Evolutionary conservation across 2,888 invertebrate species (phyloP), one percentile per base, ranked within the genome.

Genomic region (Diarsia brunnea): DNA sequence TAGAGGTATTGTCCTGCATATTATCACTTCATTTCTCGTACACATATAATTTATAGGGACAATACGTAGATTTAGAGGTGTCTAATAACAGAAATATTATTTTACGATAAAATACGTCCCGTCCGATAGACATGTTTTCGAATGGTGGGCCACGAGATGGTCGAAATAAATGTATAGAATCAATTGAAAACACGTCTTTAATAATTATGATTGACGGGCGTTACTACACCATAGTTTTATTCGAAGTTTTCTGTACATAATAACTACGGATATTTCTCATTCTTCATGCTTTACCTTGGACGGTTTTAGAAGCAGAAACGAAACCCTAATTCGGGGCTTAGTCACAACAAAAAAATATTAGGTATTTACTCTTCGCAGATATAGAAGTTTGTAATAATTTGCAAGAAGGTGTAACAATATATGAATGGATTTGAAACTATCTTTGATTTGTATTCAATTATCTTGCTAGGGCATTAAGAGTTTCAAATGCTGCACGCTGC

Each of bases 11-110:
- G 93, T 93, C 91, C 86, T 87, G 91, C 92, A 92, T 92, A 94
- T 95, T 95, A 95, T 95, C 95, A 95, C 94, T 94, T 93, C 80
- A 87, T 85, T 87, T 84, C 86, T 90, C 91, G 87, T 91, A 93
- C 92, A 93, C 91, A 88, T 84, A 88, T 94, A 90, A 94, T 94
- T 95, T 95, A 95, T 94, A 89, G 90, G 85, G 89, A 88, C 91
- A 89, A 90, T 89, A 90, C 88, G 89, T 89, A 93, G 94, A 94
- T 94, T 95, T 95, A 94, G 91, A 91, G 92, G 91, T 91, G 87
- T 91, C 90, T 85, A 89, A 93, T 92, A 93, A 91, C 90, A 88
- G 90, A 86, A 90, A 89, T 89, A 90, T 89, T 90, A 92, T 92
- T 91, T 90, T 88, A 86, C 89, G 89, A 91, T 90, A 90, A 91